These are phyloP conservation scores for Tiliacea citrago DNA, from an alignment of 2,888 invertebrate species.

Conservation along the genomic window DNA sequence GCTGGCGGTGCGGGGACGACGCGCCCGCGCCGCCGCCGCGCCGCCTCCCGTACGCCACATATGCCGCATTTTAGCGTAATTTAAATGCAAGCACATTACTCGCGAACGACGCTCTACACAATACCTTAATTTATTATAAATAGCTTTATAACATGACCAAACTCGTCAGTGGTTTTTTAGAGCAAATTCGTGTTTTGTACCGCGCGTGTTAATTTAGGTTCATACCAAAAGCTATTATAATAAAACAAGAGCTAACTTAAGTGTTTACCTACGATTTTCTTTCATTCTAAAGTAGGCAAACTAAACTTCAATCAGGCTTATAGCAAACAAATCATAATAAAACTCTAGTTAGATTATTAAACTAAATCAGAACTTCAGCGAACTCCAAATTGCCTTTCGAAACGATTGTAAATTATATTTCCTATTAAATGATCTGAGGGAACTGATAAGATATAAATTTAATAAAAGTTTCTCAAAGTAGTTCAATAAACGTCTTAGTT, in stretches of 20 bases:
- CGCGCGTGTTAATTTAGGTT: slow-evolving; percentile 25
- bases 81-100: slow-evolving; percentile 87
- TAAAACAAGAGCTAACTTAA: slow-evolving; percentile 10
- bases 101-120: slow-evolving; percentile 74
- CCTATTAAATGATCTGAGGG: slow-evolving; percentile 70
- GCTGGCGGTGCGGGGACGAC: slow-evolving; percentile 29
- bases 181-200: slow-evolving; percentile 31
- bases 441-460: slow-evolving; percentile 73
- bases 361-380: slow-evolving; percentile 49
- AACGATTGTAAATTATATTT: slow-evolving; percentile 72
- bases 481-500: slow-evolving; percentile 81
- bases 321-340: slow-evolving; percentile 35
- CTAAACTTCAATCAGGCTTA: slow-evolving; percentile 7
- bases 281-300: slow-evolving; percentile 2
- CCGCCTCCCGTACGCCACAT: slow-evolving; percentile 54
- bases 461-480: slow-evolving; percentile 78
- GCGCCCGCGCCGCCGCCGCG: slow-evolving; percentile 50
- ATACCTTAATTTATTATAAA: slow-evolving; percentile 84
- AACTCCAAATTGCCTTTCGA: slow-evolving; percentile 58
- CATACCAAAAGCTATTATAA: not conserved
- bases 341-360: slow-evolving; percentile 46
- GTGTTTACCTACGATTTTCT: not conserved
- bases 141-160: slow-evolving; percentile 76
- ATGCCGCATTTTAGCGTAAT: slow-evolving; percentile 83
- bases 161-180: slow-evolving; percentile 61